phyloP scores from a whole-genome alignment of 2,888 invertebrate species.

The Erynnis tages region DNA sequence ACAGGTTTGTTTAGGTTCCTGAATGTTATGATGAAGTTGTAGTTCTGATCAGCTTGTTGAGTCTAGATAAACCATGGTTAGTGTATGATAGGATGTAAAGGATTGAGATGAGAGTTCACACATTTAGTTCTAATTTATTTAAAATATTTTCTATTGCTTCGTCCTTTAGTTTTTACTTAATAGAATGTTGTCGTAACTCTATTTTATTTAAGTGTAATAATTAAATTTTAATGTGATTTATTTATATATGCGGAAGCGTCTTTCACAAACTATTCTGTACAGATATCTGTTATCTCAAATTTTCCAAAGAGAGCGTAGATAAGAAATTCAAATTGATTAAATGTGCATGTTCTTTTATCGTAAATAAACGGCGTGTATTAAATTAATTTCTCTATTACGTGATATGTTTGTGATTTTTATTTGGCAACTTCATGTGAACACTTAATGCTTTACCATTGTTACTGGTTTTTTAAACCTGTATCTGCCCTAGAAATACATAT shows the following conservation, averaged over 20 bases:
- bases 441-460: constrained; percentile 36
- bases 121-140: neutral
- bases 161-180: constrained; percentile 21
- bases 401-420: constrained; percentile 36
- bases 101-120: constrained; percentile 3
- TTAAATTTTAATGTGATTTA: constrained; percentile 22
- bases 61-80: too few species aligned
- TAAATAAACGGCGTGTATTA: constrained; percentile 27
- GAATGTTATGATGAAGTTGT: too few species aligned
- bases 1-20: too few species aligned
- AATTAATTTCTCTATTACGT: constrained; percentile 34
- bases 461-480: constrained; percentile 37
- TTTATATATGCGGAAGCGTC: constrained; percentile 16
- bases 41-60: too few species aligned
- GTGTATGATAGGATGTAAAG: too few species aligned
- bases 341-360: constrained; percentile 17
- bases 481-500: constrained; percentile 63
- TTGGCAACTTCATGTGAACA: constrained; percentile 24
- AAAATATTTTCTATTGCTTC: constrained; percentile 12
- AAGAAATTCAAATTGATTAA: constrained; percentile 8
- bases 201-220: constrained; percentile 21
- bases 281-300: constrained; percentile 18
- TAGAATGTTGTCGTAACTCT: constrained; percentile 2
- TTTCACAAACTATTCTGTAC: constrained; percentile 16
- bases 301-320: constrained; percentile 26